Evolutionary conservation across 2,797 vertebrate species (phyloP).

Genomic region (Periparus ater): DNA sequence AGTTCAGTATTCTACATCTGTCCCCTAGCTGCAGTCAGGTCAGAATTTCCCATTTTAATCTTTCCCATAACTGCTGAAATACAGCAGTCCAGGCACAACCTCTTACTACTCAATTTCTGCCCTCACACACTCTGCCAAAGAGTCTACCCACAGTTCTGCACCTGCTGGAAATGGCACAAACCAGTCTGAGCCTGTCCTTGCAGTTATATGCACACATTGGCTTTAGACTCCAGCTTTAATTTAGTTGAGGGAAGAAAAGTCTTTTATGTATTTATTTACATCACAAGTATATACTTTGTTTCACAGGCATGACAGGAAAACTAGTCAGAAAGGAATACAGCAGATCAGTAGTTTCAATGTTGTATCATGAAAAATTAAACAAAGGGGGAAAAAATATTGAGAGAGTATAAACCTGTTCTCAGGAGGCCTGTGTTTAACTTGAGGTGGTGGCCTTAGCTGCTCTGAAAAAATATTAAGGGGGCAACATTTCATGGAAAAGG

Average conservation of each 20-base stretch:
- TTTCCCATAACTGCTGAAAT: not conserved
- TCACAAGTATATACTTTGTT: not conserved
- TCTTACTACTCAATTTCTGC: not conserved
- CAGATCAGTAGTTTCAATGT: not conserved
- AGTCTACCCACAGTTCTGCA: not conserved
- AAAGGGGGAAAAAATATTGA: not conserved
- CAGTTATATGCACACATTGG: not conserved
- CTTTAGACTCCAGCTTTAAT: not conserved
- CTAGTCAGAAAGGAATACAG: not conserved
- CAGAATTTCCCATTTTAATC: not conserved
- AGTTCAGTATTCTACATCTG: not conserved
- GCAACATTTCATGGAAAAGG: not conserved
- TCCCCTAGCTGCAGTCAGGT: not conserved
- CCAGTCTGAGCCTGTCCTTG: not conserved
- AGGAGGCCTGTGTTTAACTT: not conserved
- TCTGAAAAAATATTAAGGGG: not conserved
- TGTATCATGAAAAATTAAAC: not conserved
- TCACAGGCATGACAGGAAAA: not conserved
- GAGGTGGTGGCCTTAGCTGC: not conserved
- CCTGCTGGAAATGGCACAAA: not conserved
- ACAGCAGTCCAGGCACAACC: not conserved
- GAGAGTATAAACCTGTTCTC: not conserved
- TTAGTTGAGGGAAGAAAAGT: not conserved
- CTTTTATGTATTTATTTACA: not conserved
- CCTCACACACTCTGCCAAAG: not conserved